These are phyloP conservation scores for Phanerotoma sp. DNA, from an alignment of 2,888 invertebrate species.

Conservation along the genomic window DNA sequence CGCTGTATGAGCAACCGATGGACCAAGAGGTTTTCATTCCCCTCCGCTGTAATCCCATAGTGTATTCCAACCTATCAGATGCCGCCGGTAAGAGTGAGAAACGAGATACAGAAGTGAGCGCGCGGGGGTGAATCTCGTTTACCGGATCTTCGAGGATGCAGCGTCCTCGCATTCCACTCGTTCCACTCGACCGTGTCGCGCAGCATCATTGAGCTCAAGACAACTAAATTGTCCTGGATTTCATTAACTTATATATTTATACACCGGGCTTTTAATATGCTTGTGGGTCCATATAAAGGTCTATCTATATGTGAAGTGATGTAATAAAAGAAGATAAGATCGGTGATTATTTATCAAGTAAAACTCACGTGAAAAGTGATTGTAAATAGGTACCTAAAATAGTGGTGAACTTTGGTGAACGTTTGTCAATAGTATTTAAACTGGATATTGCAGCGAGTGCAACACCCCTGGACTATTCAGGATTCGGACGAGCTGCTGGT, in stretches of 20 bases:
- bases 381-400: too few species aligned
- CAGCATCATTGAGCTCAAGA: not conserved
- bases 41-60: slow-evolving; percentile 21
- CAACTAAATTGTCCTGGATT: not conserved
- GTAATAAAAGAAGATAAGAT: not conserved
- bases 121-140: slow-evolving; percentile 12
- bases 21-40: slow-evolving; percentile 38
- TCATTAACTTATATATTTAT: too few species aligned
- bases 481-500: slow-evolving; percentile 11
- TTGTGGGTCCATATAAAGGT: not conserved
- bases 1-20: slow-evolving; percentile 22
- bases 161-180: slow-evolving; percentile 8
- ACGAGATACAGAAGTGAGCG: not conserved
- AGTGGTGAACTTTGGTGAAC: not conserved
- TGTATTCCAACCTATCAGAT: slow-evolving; percentile 13
- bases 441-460: slow-evolving; percentile 18
- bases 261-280: too few species aligned
- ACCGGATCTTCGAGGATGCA: slow-evolving; percentile 4
- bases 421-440: not conserved
- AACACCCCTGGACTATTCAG: slow-evolving; percentile 12
- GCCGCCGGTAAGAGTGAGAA: slow-evolving; percentile 5
- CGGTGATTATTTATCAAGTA: not conserved
- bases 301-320: slow-evolving; percentile 7
- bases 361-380: not conserved
- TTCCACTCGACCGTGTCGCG: slow-evolving; percentile 11